Percentiles rank a stretch among this genome's conserved stretches.
phyloP scores from a whole-genome alignment of 2,888 invertebrate species.

The Meganola albula region DNA sequence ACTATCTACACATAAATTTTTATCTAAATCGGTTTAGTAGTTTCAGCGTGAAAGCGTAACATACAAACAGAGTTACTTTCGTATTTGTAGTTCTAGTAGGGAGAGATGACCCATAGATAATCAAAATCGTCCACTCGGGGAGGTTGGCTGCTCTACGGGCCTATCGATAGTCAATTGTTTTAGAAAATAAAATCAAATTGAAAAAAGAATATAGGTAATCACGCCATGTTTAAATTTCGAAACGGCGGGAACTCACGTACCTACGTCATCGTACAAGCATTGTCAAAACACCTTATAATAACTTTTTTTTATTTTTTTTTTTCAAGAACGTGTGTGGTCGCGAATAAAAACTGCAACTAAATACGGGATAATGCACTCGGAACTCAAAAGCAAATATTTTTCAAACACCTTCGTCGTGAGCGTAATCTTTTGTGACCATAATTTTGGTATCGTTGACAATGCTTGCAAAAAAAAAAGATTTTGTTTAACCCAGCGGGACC shows the following conservation, averaged over 20 bases:
- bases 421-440: constrained; percentile 68
- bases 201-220: constrained; percentile 7
- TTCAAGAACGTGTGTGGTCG: constrained; percentile 53
- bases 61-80: too few relatives aligned
- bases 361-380: constrained; percentile 62
- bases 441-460: constrained; percentile 72
- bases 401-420: constrained; percentile 64
- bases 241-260: constrained; percentile 64
- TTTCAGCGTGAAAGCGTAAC: too few relatives aligned
- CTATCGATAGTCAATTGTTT: too few relatives aligned
- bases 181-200: not conserved
- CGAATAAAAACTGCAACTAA: constrained; percentile 55
- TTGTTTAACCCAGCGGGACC: constrained; percentile 61
- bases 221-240: constrained; percentile 67
- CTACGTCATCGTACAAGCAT: too few relatives aligned
- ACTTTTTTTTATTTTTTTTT: constrained; percentile 48
- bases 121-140: too few relatives aligned
- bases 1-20: too few relatives aligned
- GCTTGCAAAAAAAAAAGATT: constrained; percentile 41
- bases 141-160: too few relatives aligned
- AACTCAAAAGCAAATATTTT: constrained; percentile 67
- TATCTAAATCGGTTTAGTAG: too few relatives aligned
- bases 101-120: too few relatives aligned
- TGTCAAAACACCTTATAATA: constrained; percentile 75
- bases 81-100: too few relatives aligned